Evolutionary conservation across 2,888 invertebrate genomes (phyloP).

Genomic region (Hartigia nigra): DNA sequence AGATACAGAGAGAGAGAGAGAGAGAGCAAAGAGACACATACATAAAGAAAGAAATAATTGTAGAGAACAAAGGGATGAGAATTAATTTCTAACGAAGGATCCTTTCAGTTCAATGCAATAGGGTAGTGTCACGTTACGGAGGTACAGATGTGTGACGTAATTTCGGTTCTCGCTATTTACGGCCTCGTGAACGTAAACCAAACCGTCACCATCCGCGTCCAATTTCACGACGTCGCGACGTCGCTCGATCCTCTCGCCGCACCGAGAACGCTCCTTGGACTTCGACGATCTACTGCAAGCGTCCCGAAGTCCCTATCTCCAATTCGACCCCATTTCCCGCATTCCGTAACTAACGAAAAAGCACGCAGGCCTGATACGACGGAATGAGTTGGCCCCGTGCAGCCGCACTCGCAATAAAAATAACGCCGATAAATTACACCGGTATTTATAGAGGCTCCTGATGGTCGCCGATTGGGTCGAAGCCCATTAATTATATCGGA

Average conservation of each 20-base stretch:
- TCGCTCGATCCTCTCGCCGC: slow-evolving; percentile 31
- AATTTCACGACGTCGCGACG: neutral
- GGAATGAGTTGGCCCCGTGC: neutral
- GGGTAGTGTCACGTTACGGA: slow-evolving; percentile 5
- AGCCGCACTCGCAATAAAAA: slow-evolving; percentile 36
- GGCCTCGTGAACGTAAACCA: slow-evolving; percentile 37
- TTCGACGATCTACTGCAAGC: neutral
- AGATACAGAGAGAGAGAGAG: neutral
- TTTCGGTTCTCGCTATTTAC: slow-evolving; percentile 48
- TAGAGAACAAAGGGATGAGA: neutral
- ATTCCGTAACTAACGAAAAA: slow-evolving; percentile 15
- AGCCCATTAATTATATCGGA: slow-evolving; percentile 54
- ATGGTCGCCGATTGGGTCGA: slow-evolving; percentile 46
- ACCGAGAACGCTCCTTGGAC: neutral
- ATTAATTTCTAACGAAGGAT: neutral
- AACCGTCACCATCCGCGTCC: slow-evolving; percentile 19
- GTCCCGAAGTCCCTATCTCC: slow-evolving; percentile 5
- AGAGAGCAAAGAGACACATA: neutral
- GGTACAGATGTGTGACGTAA: slow-evolving; percentile 36
- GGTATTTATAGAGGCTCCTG: slow-evolving; percentile 50
- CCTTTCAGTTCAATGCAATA: slow-evolving; percentile 16
- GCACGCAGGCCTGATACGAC: neutral
- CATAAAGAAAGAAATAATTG: neutral
- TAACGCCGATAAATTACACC: slow-evolving; percentile 44
- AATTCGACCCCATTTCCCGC: slow-evolving; percentile 27